A percentile compares a stretch with the other conserved stretches of the same genome.
Conservation (phyloP, 92 coral and sea anemone species). For the Phenganax stokvisi region DNA sequence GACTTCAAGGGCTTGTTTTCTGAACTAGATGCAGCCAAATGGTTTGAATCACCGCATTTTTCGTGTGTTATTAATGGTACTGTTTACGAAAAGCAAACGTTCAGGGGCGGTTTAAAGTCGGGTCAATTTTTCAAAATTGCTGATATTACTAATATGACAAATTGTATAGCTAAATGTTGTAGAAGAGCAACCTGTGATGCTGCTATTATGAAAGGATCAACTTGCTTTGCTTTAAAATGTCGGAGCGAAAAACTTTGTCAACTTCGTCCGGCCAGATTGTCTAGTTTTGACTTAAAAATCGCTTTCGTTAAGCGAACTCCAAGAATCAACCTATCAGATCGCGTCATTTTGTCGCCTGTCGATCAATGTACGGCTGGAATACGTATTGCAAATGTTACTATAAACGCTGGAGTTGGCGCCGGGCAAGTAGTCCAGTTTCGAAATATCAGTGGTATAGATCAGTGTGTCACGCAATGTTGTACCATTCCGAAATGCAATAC, state of each 20-base stretch:
- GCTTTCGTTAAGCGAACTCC: conserved; percentile 57
- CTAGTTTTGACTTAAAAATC: conserved; percentile 61
- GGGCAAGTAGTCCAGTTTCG: conserved; percentile 84
- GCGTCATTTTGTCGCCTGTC: background rate
- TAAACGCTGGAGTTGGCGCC: conserved; percentile 90
- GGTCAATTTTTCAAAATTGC: conserved; percentile 78
- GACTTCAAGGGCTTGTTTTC: conserved; percentile 13
- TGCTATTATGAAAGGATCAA: conserved; percentile 72
- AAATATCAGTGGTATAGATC: conserved; percentile 52
- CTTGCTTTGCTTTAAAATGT: conserved; percentile 82
- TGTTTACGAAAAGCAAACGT: conserved; percentile 70
- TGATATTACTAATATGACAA: conserved; percentile 62
- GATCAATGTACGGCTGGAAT: conserved; percentile 70
- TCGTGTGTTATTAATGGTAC: conserved; percentile 23
- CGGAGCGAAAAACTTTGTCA: conserved; percentile 56
- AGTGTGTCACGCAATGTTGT: conserved; percentile 78
- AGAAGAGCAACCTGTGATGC: conserved; percentile 63
- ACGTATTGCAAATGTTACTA: conserved; percentile 62
- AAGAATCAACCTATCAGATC: background rate
- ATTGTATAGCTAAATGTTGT: conserved; percentile 79
- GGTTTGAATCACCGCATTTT: background rate
- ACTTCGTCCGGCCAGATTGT: conserved; percentile 67
- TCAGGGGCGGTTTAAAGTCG: conserved; percentile 80
- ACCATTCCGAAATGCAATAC: conserved; percentile 57
- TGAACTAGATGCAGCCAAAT: conserved; percentile 2